Conservation (phyloP, 2,797 vertebrate genomes). For the Synaphobranchus kaupii region DNA sequence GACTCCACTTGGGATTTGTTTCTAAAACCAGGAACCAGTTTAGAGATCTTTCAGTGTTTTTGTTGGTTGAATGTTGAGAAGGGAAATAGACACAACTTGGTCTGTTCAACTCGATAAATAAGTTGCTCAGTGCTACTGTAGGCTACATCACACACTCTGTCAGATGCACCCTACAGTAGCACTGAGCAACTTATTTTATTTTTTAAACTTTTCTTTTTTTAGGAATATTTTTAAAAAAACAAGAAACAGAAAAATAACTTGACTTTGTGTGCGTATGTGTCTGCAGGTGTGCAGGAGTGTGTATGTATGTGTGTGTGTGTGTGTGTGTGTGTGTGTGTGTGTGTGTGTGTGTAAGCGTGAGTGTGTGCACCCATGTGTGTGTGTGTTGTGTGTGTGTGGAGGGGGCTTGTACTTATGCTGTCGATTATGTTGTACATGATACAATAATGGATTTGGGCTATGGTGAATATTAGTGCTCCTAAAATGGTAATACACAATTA, state of each 20-base stretch:
- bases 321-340: slow-evolving; percentile 23
- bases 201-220: not conserved
- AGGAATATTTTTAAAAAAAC: slow-evolving; percentile 7
- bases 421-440: not conserved
- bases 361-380: slow-evolving; percentile 23
- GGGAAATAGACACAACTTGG: slow-evolving; percentile 6
- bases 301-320: not conserved
- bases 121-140: not conserved
- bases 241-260: slow-evolving; percentile 22
- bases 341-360: slow-evolving; percentile 29
- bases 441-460: not conserved
- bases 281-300: not conserved
- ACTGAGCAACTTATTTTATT: not conserved
- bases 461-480: not conserved
- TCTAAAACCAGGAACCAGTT: not conserved
- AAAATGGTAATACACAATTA: no score
- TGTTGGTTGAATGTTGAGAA: not conserved
- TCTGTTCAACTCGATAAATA: not conserved
- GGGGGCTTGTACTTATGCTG: not conserved
- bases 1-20: slow-evolving; percentile 5
- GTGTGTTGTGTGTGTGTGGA: slow-evolving; percentile 22
- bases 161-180: not conserved
- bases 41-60: not conserved
- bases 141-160: not conserved
- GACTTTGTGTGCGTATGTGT: slow-evolving; percentile 30